phyloP scores from a whole-genome alignment of 2,888 invertebrate species.

The Caenorhabditis angaria region DNA sequence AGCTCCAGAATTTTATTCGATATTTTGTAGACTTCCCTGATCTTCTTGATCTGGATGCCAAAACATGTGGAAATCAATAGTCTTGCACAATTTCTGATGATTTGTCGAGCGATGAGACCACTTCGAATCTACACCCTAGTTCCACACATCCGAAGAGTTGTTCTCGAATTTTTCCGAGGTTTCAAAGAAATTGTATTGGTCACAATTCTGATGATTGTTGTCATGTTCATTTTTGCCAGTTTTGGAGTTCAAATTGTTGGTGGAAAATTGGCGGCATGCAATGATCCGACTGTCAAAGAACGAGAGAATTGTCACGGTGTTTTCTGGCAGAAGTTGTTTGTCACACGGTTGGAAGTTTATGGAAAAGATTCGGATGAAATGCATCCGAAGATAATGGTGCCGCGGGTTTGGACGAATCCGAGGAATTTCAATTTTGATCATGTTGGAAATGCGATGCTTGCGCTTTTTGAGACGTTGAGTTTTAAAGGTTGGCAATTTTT shows the following conservation, averaged over 20 bases:
- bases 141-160: conserved; percentile 98
- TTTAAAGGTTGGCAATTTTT: conserved; percentile 88
- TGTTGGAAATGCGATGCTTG: conserved; percentile 96
- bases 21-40: conserved; percentile 83
- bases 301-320: conserved; percentile 92
- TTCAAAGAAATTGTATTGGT: conserved; percentile 98
- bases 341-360: conserved; percentile 95
- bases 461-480: conserved; percentile 95
- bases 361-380: conserved; percentile 81
- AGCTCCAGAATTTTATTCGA: conserved; percentile 8
- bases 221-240: conserved; percentile 99
- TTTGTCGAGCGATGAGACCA: conserved; percentile 92
- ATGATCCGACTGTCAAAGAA: conserved; percentile 85
- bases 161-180: conserved; percentile 95
- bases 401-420: conserved; percentile 82
- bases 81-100: conserved; percentile 91
- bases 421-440: conserved; percentile 98
- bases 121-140: conserved; percentile 88
- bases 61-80: conserved; percentile 88
- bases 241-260: conserved; percentile 98
- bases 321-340: conserved; percentile 92
- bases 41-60: conserved; percentile 97
- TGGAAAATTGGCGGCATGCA: conserved; percentile 92
- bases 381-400: conserved; percentile 81
- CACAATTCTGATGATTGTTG: conserved; percentile 91